Evolutionary conservation across 2,797 vertebrate species (phyloP), one percentile per base, ranked within the genome.

Genomic region (Rhyacichthys aspro): DNA sequence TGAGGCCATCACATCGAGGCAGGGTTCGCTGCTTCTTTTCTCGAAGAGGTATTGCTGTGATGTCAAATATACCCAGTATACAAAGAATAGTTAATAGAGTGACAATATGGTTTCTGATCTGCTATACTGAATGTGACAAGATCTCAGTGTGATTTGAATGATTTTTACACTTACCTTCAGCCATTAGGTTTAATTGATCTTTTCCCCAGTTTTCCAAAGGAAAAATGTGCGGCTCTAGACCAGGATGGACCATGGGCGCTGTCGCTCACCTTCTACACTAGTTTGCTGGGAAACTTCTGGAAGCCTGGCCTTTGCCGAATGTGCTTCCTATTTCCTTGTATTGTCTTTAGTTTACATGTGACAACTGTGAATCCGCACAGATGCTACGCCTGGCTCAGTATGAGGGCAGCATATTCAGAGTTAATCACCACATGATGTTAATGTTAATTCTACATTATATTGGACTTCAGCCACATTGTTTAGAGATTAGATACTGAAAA

Each of bases 241-340:
- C 56, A 23, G 43, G 67, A 62, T 46, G 55, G 19, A 53, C 37
- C 19, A 41, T 15, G 46, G 37, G 49, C 65, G 53, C 59, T 41
- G 50, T 0, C 18, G 38, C 28, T 67, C 16, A 0, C 18, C 63
- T 44, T 70, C 67, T 41, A 47, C 61, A 49, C 76, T 32, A 1
- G 55, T 43, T 59, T 47, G 74, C 41, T 66, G 83, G 50, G 72
- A 80, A 83, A 67, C 73, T 56, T 86, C 78, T 88, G 82, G 76
- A 83, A 55, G 59, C 58, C 59, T 34, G 52, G 44, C 10, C 42
- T 57, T 0, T 43, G 57, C 38, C 41, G 16, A 11, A 52, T 81
- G 76, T 33, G 78, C 76, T 85, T 90, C 89, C 89, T 80, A 86
- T 84, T 90, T 90, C 89, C 89, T 85, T 81, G 72, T 57, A 90